These are phyloP conservation scores for Caenorhabditis briggsae DNA, from an alignment of 1,140 invertebrate species.

Conservation along the genomic window DNA sequence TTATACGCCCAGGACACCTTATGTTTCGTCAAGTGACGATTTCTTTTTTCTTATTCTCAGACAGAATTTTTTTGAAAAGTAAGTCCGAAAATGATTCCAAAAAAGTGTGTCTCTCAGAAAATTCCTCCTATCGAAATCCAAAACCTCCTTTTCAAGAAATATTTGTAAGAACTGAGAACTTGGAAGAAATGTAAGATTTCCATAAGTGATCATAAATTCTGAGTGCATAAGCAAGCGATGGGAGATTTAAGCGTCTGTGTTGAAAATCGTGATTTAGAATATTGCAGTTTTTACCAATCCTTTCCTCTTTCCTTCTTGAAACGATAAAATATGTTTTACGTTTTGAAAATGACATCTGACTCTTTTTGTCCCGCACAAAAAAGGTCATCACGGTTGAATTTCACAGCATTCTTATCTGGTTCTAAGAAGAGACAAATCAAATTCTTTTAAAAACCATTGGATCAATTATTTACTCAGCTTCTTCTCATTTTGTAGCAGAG, in stretches of 20 bases:
- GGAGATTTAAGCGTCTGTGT: neutral
- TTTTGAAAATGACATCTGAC: neutral
- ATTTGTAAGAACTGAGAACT: neutral
- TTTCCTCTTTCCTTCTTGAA: neutral
- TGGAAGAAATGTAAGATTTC: conserved; percentile 18
- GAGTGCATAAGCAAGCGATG: neutral
- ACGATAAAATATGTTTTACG: neutral
- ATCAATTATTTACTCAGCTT: conserved; percentile 34
- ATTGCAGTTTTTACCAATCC: neutral
- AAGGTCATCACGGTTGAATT: neutral
- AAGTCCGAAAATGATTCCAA: too few species aligned
- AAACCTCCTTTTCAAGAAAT: neutral
- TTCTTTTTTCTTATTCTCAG: too few species aligned
- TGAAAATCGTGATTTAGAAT: conserved; percentile 19
- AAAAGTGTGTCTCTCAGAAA: too few species aligned
- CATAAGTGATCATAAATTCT: conserved; percentile 38
- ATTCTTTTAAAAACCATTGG: conserved; percentile 18
- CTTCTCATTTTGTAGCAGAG: conserved; percentile 29
- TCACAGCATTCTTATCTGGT: neutral
- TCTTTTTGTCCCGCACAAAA: neutral
- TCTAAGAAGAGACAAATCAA: neutral
- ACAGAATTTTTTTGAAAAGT: too few species aligned
- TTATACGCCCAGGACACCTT: too few species aligned
- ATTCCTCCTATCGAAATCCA: too few species aligned
- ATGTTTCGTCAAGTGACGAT: too few species aligned